Evolutionary conservation across 92 coral and sea anemone genomes (phyloP), one percentile per base, ranked within the genome.

Genomic region (Galaxea fascicularis): DNA sequence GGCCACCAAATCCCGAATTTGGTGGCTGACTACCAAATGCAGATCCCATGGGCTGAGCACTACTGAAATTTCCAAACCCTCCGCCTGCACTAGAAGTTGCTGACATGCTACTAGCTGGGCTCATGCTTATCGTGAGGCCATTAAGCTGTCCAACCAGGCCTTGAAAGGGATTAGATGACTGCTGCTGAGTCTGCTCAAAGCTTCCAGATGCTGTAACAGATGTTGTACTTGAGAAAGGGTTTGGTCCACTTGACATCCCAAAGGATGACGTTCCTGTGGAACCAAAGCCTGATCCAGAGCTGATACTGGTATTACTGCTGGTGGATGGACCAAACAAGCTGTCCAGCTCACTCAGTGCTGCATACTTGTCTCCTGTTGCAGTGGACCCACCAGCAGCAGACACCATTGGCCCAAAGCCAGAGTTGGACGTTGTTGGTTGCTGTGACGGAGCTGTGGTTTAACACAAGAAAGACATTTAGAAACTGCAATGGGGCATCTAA

Each of bases 161-260:
- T 77, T 96, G 99, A 82, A 96, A 96, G 22, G 99, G 99, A 69
- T 96, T 96, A 31, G 95, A 92, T 16, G 93, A 76, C 71, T 91
- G 94, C 46, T 95, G 89, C 46, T 84, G 88, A n/a, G 92, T 24
- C 72, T 89, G 93, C 70, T 82, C 83, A 79, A 80, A 85, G 4
- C 90, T 80, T 57, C 85, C 89, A 0, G 71, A 31, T 35, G 65
- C 84, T 6, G 72, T 5, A 22, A 79, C 86, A 26, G 90, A 25
- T 39, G 87, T 77, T 12, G 89, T 79, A 84, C 94, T 89, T 16
- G 98, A 92, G 74, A 94, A 94, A 21, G 99, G 98, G 82, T 94
- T 94, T 26, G 98, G 98, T 17, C 99, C 99, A n/a, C 98, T 80
- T 15, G 99, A 94, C 98, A 97, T 97, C 30, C 98, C 97, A 18